Evolutionary conservation across 2,888 invertebrate genomes (phyloP).

Genomic region (Parascotia fuliginaria): DNA sequence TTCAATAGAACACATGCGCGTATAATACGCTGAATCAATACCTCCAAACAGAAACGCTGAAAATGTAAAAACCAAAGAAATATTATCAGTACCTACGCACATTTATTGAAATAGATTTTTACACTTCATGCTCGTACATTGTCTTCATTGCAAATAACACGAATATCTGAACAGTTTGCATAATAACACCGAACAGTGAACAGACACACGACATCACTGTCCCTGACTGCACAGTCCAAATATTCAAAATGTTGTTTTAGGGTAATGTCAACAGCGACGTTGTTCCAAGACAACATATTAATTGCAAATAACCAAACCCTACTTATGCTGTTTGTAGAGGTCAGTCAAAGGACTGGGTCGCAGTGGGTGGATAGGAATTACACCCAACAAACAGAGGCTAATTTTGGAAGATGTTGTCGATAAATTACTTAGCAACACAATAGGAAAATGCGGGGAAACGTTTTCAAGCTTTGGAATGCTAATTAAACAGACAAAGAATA

Average conservation of each 20-base stretch:
- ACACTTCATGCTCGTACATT: constrained; percentile 32
- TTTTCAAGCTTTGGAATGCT: constrained; percentile 20
- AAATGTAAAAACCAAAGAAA: constrained; percentile 1
- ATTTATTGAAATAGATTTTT: constrained; percentile 30
- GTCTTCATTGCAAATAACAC: constrained; percentile 26
- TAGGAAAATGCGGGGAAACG: constrained; percentile 20
- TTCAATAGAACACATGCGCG: no score
- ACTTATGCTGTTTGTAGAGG: constrained; percentile 41
- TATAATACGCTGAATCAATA: no score
- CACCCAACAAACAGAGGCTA: constrained; percentile 24
- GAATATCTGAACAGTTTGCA: constrained; percentile 40
- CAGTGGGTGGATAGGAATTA: constrained; percentile 21
- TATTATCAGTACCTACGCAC: constrained; percentile 11
- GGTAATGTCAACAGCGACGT: constrained; percentile 57
- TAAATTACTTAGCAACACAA: constrained; percentile 28
- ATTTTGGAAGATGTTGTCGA: constrained; percentile 25
- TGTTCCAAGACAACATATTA: constrained; percentile 64
- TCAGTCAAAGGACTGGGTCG: constrained; percentile 22
- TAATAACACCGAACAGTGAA: constrained; percentile 26
- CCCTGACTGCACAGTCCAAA: constrained; percentile 44
- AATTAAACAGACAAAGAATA: constrained; percentile 1
- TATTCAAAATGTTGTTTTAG: constrained; percentile 70
- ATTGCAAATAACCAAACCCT: constrained; percentile 62
- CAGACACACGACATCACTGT: constrained; percentile 37
- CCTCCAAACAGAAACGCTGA: no score